These are phyloP conservation scores for Wasmannia auropunctata DNA, from an alignment of 1,140 invertebrate species.

Conservation along the genomic window DNA sequence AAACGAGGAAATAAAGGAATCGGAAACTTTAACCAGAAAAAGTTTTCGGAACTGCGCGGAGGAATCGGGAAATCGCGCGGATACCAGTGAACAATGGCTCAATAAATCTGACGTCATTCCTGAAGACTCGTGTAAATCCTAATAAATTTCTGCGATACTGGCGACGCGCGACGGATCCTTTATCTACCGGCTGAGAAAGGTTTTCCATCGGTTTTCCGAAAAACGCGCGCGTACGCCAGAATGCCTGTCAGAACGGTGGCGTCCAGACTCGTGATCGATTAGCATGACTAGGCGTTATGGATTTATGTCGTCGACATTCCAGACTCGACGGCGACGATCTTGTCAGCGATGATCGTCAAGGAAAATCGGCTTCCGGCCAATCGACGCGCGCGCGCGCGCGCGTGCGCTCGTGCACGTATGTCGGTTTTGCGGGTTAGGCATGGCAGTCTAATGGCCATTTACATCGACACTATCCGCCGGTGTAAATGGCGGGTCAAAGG, in stretches of 20 bases:
- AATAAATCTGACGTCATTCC: constrained; percentile 37
- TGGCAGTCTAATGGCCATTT: constrained; percentile 46
- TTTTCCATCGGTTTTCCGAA: constrained; percentile 2
- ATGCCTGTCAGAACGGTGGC: background rate
- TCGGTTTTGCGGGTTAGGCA: constrained; percentile 45
- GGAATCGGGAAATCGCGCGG: constrained; percentile 5
- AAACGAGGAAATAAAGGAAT: background rate
- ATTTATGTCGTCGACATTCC: constrained; percentile 40
- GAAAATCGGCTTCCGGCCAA: constrained; percentile 45
- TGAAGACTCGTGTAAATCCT: constrained; percentile 39
- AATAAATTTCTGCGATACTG: constrained; percentile 37
- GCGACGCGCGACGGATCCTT: background rate
- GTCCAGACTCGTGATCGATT: constrained; percentile 33
- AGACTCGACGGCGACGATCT: constrained; percentile 29
- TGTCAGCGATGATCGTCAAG: constrained; percentile 18
- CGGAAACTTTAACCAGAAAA: background rate
- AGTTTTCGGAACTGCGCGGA: constrained; percentile 5
- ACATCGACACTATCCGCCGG: constrained; percentile 42
- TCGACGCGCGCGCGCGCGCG: background rate
- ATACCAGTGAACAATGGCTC: constrained; percentile 40
- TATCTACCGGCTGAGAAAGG: constrained; percentile 5
- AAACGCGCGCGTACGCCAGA: background rate
- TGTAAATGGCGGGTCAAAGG: constrained; percentile 42
- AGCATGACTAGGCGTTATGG: constrained; percentile 29
- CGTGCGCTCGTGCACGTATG: background rate